Conservation (phyloP, 92 coral and sea anemone species). For the Virgularia gustaviana region DNA sequence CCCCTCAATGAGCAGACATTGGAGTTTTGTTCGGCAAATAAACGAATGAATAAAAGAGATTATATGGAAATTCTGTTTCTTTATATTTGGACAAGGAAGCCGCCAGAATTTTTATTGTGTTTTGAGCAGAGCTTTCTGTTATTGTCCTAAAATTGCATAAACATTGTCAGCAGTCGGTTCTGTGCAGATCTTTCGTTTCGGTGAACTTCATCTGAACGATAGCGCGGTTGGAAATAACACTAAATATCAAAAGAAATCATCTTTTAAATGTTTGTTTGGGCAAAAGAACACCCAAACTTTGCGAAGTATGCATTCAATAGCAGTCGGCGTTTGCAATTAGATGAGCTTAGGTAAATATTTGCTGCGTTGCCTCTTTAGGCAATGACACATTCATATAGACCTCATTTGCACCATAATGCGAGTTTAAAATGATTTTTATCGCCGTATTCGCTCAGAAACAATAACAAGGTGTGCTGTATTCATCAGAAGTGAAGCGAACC, state of each 20-base stretch:
- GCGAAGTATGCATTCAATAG: background rate
- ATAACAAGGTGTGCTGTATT: no score
- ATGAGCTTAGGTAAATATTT: slow-evolving; percentile 13
- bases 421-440: no score
- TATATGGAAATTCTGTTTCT: background rate
- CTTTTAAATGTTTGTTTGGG: background rate
- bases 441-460: no score
- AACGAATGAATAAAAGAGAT: background rate
- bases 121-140: background rate
- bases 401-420: background rate
- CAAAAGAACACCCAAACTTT: background rate
- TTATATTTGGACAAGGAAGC: background rate
- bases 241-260: background rate
- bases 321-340: background rate
- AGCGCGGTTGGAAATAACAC: no score
- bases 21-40: background rate
- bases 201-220: background rate
- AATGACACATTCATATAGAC: background rate
- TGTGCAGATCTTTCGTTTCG: no score
- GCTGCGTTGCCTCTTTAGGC: slow-evolving; percentile 5
- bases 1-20: background rate
- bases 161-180: no score
- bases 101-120: background rate
- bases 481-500: no score
- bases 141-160: no score